phyloP scores from a whole-genome alignment of 2,113 vertebrate species.

The Gopherus flavomarginatus region DNA sequence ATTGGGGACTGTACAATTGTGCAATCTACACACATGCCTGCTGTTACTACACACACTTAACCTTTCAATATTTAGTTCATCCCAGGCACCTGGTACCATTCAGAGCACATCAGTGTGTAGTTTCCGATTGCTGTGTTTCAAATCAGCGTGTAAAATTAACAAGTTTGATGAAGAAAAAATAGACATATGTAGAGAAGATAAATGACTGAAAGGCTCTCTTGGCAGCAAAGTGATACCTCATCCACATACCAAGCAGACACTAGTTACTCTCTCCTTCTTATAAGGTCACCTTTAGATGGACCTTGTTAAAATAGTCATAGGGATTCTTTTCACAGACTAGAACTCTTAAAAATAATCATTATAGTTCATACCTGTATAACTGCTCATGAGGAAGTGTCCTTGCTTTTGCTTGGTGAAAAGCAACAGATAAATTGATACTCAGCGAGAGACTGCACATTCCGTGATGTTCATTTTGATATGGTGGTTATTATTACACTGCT shows the following conservation, averaged over 20 bases:
- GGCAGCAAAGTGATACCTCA: neutral
- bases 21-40: neutral
- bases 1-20: neutral
- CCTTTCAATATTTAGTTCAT: neutral
- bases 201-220: neutral
- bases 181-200: neutral
- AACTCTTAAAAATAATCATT: neutral
- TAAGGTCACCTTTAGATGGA: neutral
- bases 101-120: neutral
- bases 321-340: neutral
- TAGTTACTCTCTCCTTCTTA: neutral
- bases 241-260: neutral
- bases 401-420: neutral
- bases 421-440: neutral
- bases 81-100: neutral
- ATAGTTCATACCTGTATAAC: neutral
- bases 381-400: neutral
- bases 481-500: neutral
- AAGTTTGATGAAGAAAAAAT: neutral
- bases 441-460: neutral
- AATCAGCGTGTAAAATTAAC: neutral
- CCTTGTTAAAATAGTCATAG: neutral
- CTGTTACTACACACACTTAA: neutral
- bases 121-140: constrained; percentile 9
- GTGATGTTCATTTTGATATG: neutral